Evolutionary conservation across 2,113 vertebrate species (phyloP), one percentile per base, ranked within the genome.

Genomic region (Anhinga rufa): DNA sequence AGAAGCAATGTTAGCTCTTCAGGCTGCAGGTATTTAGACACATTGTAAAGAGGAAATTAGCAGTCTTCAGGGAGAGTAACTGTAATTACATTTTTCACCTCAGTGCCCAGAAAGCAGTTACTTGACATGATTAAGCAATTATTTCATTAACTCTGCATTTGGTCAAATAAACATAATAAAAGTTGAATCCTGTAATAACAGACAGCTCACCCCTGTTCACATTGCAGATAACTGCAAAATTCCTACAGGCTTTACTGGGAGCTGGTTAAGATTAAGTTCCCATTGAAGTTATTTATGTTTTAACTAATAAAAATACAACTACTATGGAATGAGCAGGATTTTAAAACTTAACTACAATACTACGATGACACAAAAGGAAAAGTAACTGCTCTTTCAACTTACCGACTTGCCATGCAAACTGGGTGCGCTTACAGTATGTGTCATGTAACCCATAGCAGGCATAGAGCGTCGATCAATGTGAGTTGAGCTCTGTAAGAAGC

Each of bases 391-490:
- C 75, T 57, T 51, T 54, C 65, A 89, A 95, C 99, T 96, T 98
- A 99, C 99, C 98, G 99, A 99, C 98, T 99, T 99, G 49, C 99
- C 99, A 13, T 99, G 99, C 93, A 99, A 95, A 97, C 99, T 99
- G 85, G 99, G 99, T 31, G 99, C 99, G 13, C 99, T 99, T 98
- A 99, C 99, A 2, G 99, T 99, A 95, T 99, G 99, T 6, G 99
- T 99, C 99, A 99, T 99, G 97, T 99, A 99, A 90, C 99, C 99
- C 99, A 99, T 99, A 72, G 98, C 94, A 82, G 99, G 99, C 98
- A 99, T 99, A 68, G 99, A 99, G 94, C 99, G 98, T 20, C 99
- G 98, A 90, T 99, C 99, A 51, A 98, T 61, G n/a, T 99, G 99
- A 44, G 98, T 97, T 12, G 98, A 97, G 81, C 98, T 98, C 99